Evolutionary conservation across 2,113 vertebrate genomes (phyloP).

Genomic region (Podilymbus podiceps): DNA sequence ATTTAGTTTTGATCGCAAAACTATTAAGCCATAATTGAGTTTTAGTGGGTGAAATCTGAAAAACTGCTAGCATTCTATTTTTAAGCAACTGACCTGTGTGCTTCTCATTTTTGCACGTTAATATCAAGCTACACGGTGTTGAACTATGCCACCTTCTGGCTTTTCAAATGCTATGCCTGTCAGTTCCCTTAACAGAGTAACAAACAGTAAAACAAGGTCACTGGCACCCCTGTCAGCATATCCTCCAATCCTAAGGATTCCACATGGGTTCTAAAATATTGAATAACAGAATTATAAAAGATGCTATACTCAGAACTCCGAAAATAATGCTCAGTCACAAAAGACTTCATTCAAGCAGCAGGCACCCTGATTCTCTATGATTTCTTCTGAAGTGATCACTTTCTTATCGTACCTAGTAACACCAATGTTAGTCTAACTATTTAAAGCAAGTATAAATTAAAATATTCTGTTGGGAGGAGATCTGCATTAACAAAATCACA

Average conservation of each 20-base stretch:
- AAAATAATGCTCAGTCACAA: constrained; percentile 50
- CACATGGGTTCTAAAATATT: constrained; percentile 41
- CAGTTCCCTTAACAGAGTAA: constrained; percentile 66
- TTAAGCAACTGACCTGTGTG: constrained; percentile 40
- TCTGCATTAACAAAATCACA: neutral
- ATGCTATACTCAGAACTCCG: constrained; percentile 12
- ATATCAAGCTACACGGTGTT: constrained; percentile 41
- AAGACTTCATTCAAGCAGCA: constrained; percentile 23
- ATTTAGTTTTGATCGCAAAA: neutral
- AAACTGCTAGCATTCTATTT: constrained; percentile 5
- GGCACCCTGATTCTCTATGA: neutral
- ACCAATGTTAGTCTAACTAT: constrained; percentile 9
- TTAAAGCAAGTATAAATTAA: constrained; percentile 41
- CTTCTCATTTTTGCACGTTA: constrained; percentile 55
- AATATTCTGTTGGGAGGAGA: constrained; percentile 5
- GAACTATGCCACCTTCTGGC: constrained; percentile 61
- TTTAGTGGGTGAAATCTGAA: constrained; percentile 47
- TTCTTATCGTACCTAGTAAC: constrained; percentile 8
- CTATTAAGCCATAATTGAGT: neutral
- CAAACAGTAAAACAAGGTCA: constrained; percentile 60
- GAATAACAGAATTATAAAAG: constrained; percentile 59
- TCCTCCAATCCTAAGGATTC: neutral
- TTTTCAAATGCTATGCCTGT: constrained; percentile 62
- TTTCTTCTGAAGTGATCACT: constrained; percentile 32
- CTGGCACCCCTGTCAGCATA: constrained; percentile 40